Evolutionary conservation across 2,113 vertebrate genomes (phyloP), one percentile per base, ranked within the genome.

Genomic region (Leptosomus discolor): DNA sequence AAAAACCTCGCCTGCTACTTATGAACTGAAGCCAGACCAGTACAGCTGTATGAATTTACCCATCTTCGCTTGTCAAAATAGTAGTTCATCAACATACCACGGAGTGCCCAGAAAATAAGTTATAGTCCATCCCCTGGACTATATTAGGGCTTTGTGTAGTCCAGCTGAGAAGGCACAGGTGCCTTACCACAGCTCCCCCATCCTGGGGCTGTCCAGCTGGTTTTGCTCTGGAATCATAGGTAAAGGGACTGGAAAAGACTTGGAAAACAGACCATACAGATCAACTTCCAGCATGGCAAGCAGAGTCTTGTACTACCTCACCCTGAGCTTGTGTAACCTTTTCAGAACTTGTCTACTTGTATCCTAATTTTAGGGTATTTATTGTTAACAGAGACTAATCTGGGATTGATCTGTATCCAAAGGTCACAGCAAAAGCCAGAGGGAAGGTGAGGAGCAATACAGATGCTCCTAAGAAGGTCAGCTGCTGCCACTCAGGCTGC

Each of bases 391-490:
- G 46, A 63, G 82, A 78, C 86, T 95, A 97, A 97, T 96, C 94
- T 86, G 64, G 39, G 85, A 94, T 95, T 37, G 93, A 94, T 97
- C 76, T 65, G 64, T 3, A 75, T 75, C 64, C 92, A 94, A 97
- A 97, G 92, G 88, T 95, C 95, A 78, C 51, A 37, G 68, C 43
- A 48, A 75, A 81, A 94, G 88, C 64, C 95, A 84, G 86, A 61
- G 76, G 83, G 91, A 97, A 91, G 80, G 63, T 45, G 2, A 60
- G 83, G 80, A 94, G 64, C 4, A 1, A 69, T 39, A 3, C 43
- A 56, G 88, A 95, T 89, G 85, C 83, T 95, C 80, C 4, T 37
- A 64, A 91, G 93, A 97, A 96, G 96, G 95, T 97, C 95, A 96
- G 90, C 73, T 86, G 88, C 94, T 97, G 96, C 92, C 95, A 96